Percentiles rank a stretch among this genome's conserved stretches.
These are phyloP conservation scores for Pristiophorus japonicus DNA, from an alignment of 2,113 vertebrate genomes.

Conservation along the genomic window DNA sequence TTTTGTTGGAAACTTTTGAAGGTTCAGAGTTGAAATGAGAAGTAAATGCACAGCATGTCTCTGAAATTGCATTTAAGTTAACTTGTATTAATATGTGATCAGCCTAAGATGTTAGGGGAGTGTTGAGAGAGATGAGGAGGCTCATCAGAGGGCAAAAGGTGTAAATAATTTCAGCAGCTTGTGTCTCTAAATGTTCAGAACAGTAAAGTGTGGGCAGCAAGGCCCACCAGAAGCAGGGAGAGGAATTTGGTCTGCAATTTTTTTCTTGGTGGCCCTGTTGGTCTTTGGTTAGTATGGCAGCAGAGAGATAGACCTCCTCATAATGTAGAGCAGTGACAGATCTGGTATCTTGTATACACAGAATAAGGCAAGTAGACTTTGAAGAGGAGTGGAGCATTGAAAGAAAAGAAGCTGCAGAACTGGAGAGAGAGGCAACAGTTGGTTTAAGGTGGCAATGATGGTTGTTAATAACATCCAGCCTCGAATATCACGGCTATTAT, in stretches of 20 bases:
- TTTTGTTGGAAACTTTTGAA: background rate
- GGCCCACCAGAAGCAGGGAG: no score
- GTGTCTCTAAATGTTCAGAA: no score
- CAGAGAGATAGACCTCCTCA: background rate
- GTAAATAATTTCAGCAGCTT: no score
- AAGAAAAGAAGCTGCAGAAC: background rate
- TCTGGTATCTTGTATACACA: background rate
- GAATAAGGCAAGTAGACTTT: background rate
- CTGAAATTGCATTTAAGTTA: background rate
- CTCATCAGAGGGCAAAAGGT: background rate
- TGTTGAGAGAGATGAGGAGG: background rate
- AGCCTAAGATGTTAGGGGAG: background rate
- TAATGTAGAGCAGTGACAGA: background rate
- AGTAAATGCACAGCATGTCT: background rate
- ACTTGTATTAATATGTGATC: background rate
- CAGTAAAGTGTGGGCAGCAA: no score
- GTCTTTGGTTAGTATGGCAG: background rate
- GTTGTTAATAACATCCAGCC: background rate
- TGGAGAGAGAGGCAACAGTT: background rate
- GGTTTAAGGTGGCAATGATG: background rate
- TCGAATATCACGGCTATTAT: background rate
- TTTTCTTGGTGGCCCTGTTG: no score
- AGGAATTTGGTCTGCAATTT: no score
- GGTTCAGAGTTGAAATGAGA: background rate
- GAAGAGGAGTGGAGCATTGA: background rate